Conservation (phyloP, 1,140 invertebrate species). For the Globodera rostochiensis region DNA sequence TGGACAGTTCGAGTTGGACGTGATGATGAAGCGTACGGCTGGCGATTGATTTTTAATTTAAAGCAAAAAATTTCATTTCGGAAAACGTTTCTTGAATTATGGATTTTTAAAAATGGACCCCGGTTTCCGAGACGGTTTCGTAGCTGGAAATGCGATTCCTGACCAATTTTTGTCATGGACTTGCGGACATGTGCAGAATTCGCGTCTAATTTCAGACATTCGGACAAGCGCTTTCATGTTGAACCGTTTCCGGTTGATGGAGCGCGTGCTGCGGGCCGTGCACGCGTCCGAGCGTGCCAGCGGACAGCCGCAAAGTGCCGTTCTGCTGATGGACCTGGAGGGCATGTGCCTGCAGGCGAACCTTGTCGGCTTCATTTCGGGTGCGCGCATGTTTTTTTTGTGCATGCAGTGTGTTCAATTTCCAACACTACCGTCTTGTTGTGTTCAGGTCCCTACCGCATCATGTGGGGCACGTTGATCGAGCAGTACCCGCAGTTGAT, state of each 20-base stretch:
- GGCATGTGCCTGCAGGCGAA: slow-evolving; percentile 43
- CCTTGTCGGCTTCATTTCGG: slow-evolving; percentile 36
- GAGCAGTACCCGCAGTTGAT: slow-evolving; percentile 44
- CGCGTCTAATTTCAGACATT: slow-evolving; percentile 12
- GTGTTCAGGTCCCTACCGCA: slow-evolving; percentile 37
- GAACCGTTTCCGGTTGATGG: slow-evolving; percentile 48
- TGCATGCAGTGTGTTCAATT: background rate
- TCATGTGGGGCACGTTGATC: slow-evolving; percentile 44
- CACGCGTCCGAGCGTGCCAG: slow-evolving; percentile 23
- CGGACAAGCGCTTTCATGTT: slow-evolving; percentile 44
- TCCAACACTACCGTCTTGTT: background rate
- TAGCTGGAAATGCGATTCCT: too few relatives aligned
- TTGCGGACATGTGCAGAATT: background rate
- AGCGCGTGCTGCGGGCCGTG: slow-evolving; percentile 37
- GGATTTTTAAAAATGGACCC: too few relatives aligned
- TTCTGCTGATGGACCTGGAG: slow-evolving; percentile 39
- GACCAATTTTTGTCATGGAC: too few relatives aligned
- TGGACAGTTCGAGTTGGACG: slow-evolving; percentile 43
- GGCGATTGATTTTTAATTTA: background rate
- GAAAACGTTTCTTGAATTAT: background rate
- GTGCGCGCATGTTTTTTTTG: background rate
- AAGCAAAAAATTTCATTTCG: background rate
- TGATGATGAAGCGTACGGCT: slow-evolving; percentile 38
- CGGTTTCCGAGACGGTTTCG: background rate
- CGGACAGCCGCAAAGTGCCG: slow-evolving; percentile 28